Conservation (phyloP, 2,888 invertebrate genomes). For the Sycophila texana region DNA sequence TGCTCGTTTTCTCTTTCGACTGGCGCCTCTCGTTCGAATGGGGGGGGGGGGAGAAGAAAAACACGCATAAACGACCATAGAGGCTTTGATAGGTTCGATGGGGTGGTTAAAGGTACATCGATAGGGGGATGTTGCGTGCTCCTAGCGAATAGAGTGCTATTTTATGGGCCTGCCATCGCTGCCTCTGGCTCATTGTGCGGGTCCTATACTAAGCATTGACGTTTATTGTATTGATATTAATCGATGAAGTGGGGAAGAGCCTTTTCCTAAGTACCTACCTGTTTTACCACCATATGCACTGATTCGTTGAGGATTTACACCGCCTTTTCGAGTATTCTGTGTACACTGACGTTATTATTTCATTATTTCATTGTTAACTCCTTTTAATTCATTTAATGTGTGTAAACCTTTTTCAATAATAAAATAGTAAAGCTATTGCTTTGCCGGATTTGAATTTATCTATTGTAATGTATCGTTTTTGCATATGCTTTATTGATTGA, state of each 20-base stretch:
- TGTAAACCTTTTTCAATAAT: neutral
- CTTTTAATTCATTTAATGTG: conserved; percentile 28
- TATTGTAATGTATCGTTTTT: no score
- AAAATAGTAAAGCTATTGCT: no score
- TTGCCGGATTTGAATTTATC: no score
- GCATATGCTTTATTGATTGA: no score
- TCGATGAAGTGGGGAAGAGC: conserved; percentile 66
- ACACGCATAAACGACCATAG: neutral
- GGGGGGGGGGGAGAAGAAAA: conserved; percentile 1
- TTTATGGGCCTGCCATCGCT: conserved; percentile 60
- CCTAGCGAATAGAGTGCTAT: conserved; percentile 64
- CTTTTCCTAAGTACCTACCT: conserved; percentile 62
- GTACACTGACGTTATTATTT: conserved; percentile 16
- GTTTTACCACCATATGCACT: conserved; percentile 54
- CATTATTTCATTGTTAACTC: conserved; percentile 34
- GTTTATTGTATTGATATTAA: conserved; percentile 74
- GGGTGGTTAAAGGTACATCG: conserved; percentile 55
- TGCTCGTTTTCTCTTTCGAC: conserved; percentile 44
- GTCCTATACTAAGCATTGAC: conserved; percentile 60
- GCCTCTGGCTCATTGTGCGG: neutral
- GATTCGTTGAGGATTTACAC: conserved; percentile 20
- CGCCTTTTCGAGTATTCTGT: conserved; percentile 5
- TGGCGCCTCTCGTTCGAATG: conserved; percentile 40
- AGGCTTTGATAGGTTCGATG: conserved; percentile 51
- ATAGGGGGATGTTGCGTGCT: conserved; percentile 60